phyloP scores from a whole-genome alignment of 2,797 vertebrate species.

The Cryptoprocta ferox region DNA sequence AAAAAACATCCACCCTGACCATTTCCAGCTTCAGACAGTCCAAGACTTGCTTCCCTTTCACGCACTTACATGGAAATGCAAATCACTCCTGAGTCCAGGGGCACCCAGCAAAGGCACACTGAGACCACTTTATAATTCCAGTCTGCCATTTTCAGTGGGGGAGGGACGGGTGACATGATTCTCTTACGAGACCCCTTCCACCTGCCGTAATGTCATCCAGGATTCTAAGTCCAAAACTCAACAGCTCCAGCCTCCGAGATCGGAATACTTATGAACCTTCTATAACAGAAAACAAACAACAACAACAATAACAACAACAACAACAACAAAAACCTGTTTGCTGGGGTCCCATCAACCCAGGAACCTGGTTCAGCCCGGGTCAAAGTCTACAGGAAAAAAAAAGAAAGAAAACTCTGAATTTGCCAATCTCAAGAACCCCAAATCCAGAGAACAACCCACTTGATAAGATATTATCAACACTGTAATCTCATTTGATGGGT shows the following conservation, averaged over 20 bases:
- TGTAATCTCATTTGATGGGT: slow-evolving; percentile 81
- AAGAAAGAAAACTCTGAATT: background rate
- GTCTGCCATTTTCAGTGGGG: background rate
- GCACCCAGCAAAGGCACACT: background rate
- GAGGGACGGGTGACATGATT: no score
- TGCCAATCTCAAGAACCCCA: slow-evolving; percentile 82
- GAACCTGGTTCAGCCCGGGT: background rate
- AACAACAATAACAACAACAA: background rate
- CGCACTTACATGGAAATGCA: background rate
- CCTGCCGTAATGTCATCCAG: background rate
- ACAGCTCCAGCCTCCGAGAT: background rate
- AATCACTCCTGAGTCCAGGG: background rate
- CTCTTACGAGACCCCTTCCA: background rate
- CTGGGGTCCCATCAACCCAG: background rate
- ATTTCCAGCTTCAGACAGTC: background rate
- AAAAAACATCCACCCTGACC: background rate
- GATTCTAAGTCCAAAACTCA: background rate
- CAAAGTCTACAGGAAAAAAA: background rate
- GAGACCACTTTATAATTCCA: background rate
- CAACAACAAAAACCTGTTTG: background rate
- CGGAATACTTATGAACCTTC: background rate
- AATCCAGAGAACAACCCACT: slow-evolving; percentile 85
- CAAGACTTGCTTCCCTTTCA: background rate
- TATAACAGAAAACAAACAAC: background rate
- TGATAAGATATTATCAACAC: slow-evolving; percentile 83